Conservation (phyloP, 2,113 vertebrate genomes). For the Puntigrus tetrazona region DNA sequence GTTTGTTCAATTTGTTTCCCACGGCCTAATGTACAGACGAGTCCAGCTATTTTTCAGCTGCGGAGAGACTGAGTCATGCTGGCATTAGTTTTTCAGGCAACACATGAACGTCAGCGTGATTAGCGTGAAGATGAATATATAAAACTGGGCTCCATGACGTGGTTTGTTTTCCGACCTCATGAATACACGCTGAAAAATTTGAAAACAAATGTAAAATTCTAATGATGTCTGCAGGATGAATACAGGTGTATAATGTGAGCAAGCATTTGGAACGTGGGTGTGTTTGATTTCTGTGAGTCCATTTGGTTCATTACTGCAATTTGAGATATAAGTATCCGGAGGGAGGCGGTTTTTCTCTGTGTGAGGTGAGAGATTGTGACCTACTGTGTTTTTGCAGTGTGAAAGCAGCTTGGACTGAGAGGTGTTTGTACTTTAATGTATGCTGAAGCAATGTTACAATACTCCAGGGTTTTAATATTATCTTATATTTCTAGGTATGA, state of each 20-base stretch:
- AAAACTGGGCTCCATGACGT: neutral
- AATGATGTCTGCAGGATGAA: neutral
- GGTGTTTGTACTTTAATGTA: neutral
- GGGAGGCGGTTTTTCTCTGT: neutral
- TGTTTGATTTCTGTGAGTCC: neutral
- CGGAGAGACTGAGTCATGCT: constrained; percentile 17
- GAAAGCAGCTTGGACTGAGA: neutral
- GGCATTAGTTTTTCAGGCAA: constrained; percentile 1
- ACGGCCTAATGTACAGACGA: constrained; percentile 1
- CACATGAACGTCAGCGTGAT: neutral
- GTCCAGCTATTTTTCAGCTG: neutral
- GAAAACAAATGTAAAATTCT: neutral
- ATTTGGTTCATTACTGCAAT: neutral
- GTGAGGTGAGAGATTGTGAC: neutral
- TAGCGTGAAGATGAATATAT: constrained; percentile 9
- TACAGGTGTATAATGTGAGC: neutral
- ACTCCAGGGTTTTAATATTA: neutral
- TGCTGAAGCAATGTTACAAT: neutral
- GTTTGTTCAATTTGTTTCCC: constrained; percentile 4
- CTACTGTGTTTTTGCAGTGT: neutral
- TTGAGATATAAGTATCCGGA: neutral
- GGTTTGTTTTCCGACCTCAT: constrained; percentile 4
- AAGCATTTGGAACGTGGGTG: neutral
- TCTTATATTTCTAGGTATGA: neutral
- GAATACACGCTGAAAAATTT: neutral